phyloP scores from a whole-genome alignment of 2,797 vertebrate genomes.

The Borostomias antarcticus region DNA sequence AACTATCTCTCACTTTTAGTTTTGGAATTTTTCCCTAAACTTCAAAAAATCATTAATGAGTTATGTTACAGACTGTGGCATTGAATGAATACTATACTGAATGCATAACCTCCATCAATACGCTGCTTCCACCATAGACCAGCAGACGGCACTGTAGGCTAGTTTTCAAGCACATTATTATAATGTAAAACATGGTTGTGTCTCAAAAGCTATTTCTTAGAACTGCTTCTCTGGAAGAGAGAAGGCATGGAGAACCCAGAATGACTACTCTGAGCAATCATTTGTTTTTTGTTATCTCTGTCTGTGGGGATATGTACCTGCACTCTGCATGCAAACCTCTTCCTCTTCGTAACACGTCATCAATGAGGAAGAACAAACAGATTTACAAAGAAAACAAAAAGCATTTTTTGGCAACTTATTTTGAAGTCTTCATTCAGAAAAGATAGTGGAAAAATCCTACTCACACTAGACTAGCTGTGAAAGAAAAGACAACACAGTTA shows the following conservation, averaged over 20 bases:
- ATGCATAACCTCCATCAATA: no score
- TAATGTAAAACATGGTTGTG: neutral
- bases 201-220: no score
- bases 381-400: conserved; percentile 61
- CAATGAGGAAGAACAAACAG: conserved; percentile 14
- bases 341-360: neutral
- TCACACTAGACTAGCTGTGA: conserved; percentile 46
- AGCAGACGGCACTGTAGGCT: neutral
- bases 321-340: no score
- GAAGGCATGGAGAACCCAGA: no score
- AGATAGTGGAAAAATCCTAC: conserved; percentile 46
- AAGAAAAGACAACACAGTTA: conserved; percentile 47
- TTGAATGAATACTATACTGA: no score
- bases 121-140: no score
- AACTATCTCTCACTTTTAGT: no score
- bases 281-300: neutral
- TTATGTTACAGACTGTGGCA: no score
- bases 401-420: conserved; percentile 72
- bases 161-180: neutral
- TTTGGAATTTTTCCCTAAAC: no score
- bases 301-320: neutral
- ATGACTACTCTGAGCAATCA: no score
- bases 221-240: no score
- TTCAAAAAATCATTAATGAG: no score
- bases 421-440: conserved; percentile 37